Base-by-base conservation (phyloP, 2,888 invertebrate genomes). In the Mesorhabditis sp. region DNA sequence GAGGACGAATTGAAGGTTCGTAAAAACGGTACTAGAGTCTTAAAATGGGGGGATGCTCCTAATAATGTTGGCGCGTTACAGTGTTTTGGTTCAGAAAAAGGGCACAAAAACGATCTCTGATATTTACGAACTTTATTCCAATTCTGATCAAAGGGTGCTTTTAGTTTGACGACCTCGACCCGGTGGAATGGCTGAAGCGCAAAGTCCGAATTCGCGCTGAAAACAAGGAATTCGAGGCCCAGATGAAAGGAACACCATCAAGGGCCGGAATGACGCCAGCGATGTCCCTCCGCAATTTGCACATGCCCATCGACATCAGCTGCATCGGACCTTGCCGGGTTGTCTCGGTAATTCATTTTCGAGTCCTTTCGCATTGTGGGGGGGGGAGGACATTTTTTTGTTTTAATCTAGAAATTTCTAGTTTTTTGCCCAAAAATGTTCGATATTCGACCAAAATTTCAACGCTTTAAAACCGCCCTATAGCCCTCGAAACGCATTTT, bases 171-270 rank as follows among this genome's bases (percentile, higher is more conserved):
- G 58, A n/a, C n/a, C 10, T 50, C 58, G 10, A 50, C 7, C 58
- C 58, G 58, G 58, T 50, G 10, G 58, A 50, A n/a, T 50, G 58
- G 58, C 7, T 50, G 10, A 10, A n/a, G 10, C n/a, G 58, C 10
- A 50, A 50, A n/a, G n/a, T 13, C 7, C 7, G 10, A 50, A 50
- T n/a, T 50, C 58, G n/a, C 58, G 58, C 7, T n/a, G 58, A 50
- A 50, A 50, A 50, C 58, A 50, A 50, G 58, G 58, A 50, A 13
- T 50, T 50, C n/a, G 58, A 50, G n/a, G 58, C 58, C n/a, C 58
- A n/a, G 10, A 50, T 50, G 58, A 50, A 50, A 50, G 28, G 28
- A 28, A 28, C 28, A 28, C 28, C 28, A 28, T 28, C 28, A 28
- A 28, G 28, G 28, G 28, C 28, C 28, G 28, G 28, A 28, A 28